Evolutionary conservation across 1,140 invertebrate genomes (phyloP).

Genomic region (Leptestheria dahalacensis): DNA sequence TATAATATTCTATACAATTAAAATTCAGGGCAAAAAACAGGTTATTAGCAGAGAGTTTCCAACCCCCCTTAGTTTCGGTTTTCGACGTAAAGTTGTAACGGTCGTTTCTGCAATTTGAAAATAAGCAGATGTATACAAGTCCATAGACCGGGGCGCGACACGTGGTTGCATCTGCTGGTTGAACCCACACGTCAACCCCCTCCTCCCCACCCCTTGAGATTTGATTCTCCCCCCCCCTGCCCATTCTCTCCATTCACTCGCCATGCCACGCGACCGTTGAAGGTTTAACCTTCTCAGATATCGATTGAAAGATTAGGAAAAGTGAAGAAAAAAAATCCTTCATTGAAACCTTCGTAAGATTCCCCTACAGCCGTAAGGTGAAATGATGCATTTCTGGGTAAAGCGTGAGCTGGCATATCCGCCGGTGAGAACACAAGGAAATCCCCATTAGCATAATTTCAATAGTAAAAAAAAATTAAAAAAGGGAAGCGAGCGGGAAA

Average conservation of each 20-base stretch:
- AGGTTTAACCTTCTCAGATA: not conserved
- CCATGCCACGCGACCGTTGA: slow-evolving; percentile 11
- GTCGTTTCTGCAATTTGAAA: not conserved
- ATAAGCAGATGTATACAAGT: slow-evolving; percentile 4
- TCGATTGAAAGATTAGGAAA: not conserved
- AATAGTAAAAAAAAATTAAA: not conserved
- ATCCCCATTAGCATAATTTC: not conserved
- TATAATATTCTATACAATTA: not conserved
- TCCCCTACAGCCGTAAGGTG: not conserved
- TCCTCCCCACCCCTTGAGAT: not conserved
- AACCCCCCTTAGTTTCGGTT: not conserved
- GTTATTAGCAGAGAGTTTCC: not conserved
- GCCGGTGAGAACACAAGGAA: not conserved
- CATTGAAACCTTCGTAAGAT: not conserved
- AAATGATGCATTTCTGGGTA: not conserved
- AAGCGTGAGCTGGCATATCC: not conserved
- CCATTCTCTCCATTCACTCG: no score
- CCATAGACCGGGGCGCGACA: not conserved
- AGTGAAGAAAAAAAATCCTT: no score
- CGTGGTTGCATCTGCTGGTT: slow-evolving; percentile 1
- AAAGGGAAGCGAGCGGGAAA: not conserved
- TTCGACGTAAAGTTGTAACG: not conserved
- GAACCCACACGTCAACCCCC: not conserved
- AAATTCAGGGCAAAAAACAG: not conserved
- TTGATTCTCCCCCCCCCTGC: not conserved